A percentile compares a stretch with the other conserved stretches of the same genome.
Conservation (phyloP, 2,888 invertebrate species). For the Tinea semifulvella region DNA sequence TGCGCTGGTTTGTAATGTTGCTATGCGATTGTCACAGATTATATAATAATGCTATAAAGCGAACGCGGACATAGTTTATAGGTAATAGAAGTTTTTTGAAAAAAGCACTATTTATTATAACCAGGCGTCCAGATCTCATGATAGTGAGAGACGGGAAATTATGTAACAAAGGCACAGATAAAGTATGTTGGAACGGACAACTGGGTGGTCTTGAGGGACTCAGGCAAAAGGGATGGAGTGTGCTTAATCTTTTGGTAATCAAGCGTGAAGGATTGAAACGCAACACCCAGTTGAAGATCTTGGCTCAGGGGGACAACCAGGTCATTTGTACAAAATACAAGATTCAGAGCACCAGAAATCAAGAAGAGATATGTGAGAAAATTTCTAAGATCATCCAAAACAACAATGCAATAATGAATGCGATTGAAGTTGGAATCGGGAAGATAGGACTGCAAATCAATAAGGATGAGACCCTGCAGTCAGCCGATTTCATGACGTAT, state of each 20-base stretch:
- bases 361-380: neutral
- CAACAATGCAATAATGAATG: conserved; percentile 4
- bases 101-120: conserved; percentile 5
- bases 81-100: conserved; percentile 9
- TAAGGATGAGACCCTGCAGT: conserved; percentile 7
- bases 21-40: too few relatives aligned
- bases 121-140: conserved; percentile 9
- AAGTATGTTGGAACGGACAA: conserved; percentile 7
- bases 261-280: neutral
- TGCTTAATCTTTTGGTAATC: conserved; percentile 10
- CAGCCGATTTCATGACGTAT: conserved; percentile 10
- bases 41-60: too few relatives aligned
- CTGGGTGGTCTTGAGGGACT: conserved; percentile 8
- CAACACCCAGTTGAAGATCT: neutral
- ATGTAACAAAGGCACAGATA: neutral
- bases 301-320: conserved; percentile 15
- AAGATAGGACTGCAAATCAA: conserved; percentile 6
- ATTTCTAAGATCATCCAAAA: neutral
- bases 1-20: too few relatives aligned
- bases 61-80: too few relatives aligned
- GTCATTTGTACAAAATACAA: conserved; percentile 15
- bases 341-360: neutral
- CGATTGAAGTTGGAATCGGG: neutral
- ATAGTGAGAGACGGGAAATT: neutral
- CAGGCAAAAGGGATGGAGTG: conserved; percentile 13